Base-by-base conservation (phyloP, 1,140 invertebrate genomes). In the Parapsyche elsis region DNA sequence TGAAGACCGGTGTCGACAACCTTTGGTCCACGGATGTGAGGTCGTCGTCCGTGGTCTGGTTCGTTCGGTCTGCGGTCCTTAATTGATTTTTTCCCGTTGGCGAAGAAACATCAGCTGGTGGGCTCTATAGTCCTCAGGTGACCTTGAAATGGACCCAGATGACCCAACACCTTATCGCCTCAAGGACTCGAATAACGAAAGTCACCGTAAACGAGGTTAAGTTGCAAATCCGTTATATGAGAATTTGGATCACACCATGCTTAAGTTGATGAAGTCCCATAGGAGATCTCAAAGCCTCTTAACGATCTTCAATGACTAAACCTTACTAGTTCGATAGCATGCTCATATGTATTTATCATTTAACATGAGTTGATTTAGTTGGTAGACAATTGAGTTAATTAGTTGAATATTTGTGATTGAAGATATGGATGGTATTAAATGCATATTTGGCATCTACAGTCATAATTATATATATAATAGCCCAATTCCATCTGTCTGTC, bases 81-180 rank as follows among this genome's bases (percentile, higher is more conserved):
- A 67, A 67, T 67, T 67, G 64, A 67, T 67, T 67, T 67, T 67
- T 67, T 26, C 7, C 9, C 64, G 24, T 67, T 67, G 5, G 57
- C 16, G 1, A 16, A 9, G 57, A 61, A 61, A 61, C 57, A 61
- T 19, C 21, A 21, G 57, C 57, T 16, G n/a, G 57, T 38, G 30
- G 30, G 9, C 57, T 21, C 5, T 61, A 2, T 5, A 23, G 64
- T 9, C 64, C 2, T 23, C 24, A 5, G 49, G 21, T 24, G 64
- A 67, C 64, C 24, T 67, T 67, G 23, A 26, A 23, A 14, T 16
- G 49, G 49, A 16, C 49, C 49, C 16, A 38, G 30, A 38, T 7
- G 30, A 38, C 49, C 49, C 4, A 16, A 53, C 49, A 53, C 64
- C 57, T 61, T 61, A 16, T 19, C 57, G 9, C 16, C 57, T 19